Evolutionary conservation across 2,888 invertebrate species (phyloP).

Genomic region (Microplitis deprimator): DNA sequence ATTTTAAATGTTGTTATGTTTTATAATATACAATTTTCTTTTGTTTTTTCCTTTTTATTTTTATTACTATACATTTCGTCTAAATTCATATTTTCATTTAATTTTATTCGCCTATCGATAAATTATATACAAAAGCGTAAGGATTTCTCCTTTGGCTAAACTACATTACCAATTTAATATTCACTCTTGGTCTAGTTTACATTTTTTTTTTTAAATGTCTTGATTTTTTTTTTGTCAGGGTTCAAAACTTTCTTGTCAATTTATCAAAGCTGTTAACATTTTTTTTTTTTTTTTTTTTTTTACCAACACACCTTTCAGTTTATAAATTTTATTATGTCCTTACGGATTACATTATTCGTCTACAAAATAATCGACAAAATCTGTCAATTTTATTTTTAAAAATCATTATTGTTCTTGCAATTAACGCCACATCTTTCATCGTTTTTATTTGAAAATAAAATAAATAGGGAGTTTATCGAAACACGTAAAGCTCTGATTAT

Average conservation of each 20-base stretch:
- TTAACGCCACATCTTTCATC: constrained; percentile 20
- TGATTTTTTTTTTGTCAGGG: constrained; percentile 14
- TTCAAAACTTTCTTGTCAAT: not conserved
- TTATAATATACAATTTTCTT: constrained; percentile 62
- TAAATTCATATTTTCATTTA: constrained; percentile 50
- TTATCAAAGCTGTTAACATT: not conserved
- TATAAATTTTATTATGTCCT: constrained; percentile 25
- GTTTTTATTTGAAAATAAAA: constrained; percentile 34
- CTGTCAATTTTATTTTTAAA: constrained; percentile 50
- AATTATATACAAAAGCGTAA: constrained; percentile 67
- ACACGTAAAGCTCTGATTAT: constrained; percentile 56
- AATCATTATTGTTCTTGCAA: constrained; percentile 13
- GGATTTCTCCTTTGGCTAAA: constrained; percentile 52
- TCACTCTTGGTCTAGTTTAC: constrained; percentile 43
- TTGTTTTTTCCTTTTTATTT: constrained; percentile 58
- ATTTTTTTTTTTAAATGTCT: constrained; percentile 35
- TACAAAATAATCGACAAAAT: constrained; percentile 66
- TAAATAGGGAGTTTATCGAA: constrained; percentile 46
- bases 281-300: no score
- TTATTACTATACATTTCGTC: constrained; percentile 63
- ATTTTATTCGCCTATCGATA: constrained; percentile 47
- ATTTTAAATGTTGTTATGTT: constrained; percentile 51
- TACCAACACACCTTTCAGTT: not conserved
- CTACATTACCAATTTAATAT: constrained; percentile 35
- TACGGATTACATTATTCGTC: constrained; percentile 49